phyloP scores from a whole-genome alignment of 53 echinoderm and acorn worm species.

The Antedon mediterranea region DNA sequence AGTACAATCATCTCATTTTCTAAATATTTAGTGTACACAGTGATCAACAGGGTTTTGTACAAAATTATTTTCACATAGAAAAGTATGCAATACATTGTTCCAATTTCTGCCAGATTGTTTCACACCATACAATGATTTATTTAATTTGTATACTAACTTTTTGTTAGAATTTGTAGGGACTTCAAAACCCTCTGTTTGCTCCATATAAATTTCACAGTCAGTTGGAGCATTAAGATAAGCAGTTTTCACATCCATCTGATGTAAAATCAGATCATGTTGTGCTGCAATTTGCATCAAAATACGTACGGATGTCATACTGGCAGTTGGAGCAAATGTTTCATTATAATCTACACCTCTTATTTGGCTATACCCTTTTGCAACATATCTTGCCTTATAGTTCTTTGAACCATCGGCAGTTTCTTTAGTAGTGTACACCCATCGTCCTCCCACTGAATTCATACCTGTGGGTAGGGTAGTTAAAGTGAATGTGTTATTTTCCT shows the following conservation, averaged over 20 bases:
- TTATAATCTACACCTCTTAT: constrained; percentile 7
- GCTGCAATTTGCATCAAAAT: neutral
- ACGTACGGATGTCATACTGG: constrained; percentile 7
- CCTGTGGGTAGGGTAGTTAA: neutral
- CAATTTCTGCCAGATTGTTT: neutral
- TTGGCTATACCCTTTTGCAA: constrained; percentile 11
- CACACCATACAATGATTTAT: neutral
- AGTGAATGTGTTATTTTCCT: neutral
- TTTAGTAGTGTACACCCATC: neutral
- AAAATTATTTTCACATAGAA: neutral
- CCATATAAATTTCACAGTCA: no score
- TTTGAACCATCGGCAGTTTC: neutral
- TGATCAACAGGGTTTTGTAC: neutral
- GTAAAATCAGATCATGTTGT: neutral
- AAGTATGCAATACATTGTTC: neutral
- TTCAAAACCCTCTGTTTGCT: no score
- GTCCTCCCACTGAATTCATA: neutral
- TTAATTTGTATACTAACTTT: neutral
- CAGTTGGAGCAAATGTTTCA: constrained; percentile 7
- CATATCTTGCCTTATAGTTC: constrained; percentile 2
- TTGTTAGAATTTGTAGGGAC: neutral
- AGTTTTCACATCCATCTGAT: constrained; percentile 4
- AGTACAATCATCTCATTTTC: neutral
- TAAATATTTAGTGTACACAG: neutral
- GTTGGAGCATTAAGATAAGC: no score